These are phyloP conservation scores for Rhea pennata DNA, from an alignment of 2,113 vertebrate genomes.

Conservation along the genomic window DNA sequence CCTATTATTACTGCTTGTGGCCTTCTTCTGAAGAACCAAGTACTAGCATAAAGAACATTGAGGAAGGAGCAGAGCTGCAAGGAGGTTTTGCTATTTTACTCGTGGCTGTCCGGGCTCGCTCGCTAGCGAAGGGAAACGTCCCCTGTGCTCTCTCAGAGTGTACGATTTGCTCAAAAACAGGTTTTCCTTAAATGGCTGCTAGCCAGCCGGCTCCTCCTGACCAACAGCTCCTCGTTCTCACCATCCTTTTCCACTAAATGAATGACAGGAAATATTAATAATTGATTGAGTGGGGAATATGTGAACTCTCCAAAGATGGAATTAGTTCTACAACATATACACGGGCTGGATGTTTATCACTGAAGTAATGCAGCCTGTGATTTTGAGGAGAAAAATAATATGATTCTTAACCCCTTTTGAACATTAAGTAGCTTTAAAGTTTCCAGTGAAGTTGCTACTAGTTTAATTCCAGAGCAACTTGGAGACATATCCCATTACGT, in stretches of 20 bases:
- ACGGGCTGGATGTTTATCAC: neutral
- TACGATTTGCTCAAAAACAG: neutral
- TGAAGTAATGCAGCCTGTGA: neutral
- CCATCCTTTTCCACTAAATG: neutral
- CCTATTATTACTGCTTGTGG: neutral
- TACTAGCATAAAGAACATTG: neutral
- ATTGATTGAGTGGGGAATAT: neutral
- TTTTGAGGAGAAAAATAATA: accelerated
- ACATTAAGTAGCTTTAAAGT: neutral
- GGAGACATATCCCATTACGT: neutral
- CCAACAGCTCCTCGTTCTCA: neutral
- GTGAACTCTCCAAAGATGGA: neutral
- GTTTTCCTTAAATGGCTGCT: neutral
- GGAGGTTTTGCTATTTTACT: neutral
- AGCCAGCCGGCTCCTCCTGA: neutral
- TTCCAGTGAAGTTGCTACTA: neutral
- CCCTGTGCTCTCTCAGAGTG: neutral
- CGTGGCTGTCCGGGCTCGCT: neutral
- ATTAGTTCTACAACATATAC: neutral
- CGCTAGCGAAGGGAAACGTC: neutral
- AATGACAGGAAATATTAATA: neutral
- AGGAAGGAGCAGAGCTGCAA: neutral
- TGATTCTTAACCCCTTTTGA: neutral
- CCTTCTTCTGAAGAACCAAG: neutral
- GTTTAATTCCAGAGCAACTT: neutral